Conservation (phyloP, 2,797 vertebrate genomes). For the Cetoscarus ocellatus region DNA sequence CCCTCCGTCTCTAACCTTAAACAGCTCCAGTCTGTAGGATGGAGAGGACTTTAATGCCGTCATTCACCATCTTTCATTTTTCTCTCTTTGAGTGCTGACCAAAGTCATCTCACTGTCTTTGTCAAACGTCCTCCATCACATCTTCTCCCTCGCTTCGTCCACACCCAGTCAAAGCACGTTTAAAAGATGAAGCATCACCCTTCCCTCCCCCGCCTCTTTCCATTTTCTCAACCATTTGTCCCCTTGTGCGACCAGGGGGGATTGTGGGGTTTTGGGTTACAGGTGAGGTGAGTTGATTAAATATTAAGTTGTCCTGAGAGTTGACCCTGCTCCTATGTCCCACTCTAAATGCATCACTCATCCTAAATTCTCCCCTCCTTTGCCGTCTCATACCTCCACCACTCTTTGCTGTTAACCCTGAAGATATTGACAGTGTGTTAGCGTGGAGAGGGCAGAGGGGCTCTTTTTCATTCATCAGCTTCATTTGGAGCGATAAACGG, state of each 20-base stretch:
- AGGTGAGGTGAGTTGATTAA: constrained; percentile 74
- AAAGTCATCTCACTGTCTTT: constrained; percentile 17
- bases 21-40: constrained; percentile 34
- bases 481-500: constrained; percentile 70
- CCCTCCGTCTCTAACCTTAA: constrained; percentile 45
- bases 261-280: constrained; percentile 75
- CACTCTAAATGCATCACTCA: constrained; percentile 36
- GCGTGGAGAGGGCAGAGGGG: constrained; percentile 46
- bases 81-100: constrained; percentile 33
- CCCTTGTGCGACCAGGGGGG: constrained; percentile 39
- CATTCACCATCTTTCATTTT: constrained; percentile 28
- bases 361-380: constrained; percentile 8
- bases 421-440: constrained; percentile 63
- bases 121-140: constrained; percentile 31
- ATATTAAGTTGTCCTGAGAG: constrained; percentile 82
- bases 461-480: constrained; percentile 71
- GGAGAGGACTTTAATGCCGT: constrained; percentile 37
- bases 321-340: constrained; percentile 65
- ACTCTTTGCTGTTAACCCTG: constrained; percentile 50
- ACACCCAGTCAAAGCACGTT: constrained; percentile 53
- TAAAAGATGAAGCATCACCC: constrained; percentile 53
- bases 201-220: constrained; percentile 4
- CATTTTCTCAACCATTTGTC: constrained; percentile 4
- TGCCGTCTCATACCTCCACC: background rate
- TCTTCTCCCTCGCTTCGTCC: constrained; percentile 32